Evolutionary conservation across 2,888 invertebrate genomes (phyloP).

Genomic region (Brassicogethes aeneus): DNA sequence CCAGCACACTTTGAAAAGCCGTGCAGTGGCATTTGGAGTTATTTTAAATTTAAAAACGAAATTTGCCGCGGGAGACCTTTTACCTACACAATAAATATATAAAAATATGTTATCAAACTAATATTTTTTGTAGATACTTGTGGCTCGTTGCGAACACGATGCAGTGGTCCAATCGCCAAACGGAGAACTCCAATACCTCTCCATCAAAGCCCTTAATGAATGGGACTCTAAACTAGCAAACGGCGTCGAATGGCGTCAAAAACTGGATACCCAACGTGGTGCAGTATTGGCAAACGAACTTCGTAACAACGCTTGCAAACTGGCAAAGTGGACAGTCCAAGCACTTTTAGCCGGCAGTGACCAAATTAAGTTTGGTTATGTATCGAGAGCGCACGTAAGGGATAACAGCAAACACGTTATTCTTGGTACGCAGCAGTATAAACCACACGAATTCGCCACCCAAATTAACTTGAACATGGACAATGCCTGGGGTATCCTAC

Average conservation of each 20-base stretch:
- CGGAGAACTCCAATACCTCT: slow-evolving; percentile 85
- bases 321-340: slow-evolving; percentile 98
- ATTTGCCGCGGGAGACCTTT: too few relatives aligned
- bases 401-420: slow-evolving; percentile 96
- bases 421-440: slow-evolving; percentile 95
- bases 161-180: slow-evolving; percentile 82
- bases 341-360: slow-evolving; percentile 91
- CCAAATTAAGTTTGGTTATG: slow-evolving; percentile 97
- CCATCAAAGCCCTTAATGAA: slow-evolving; percentile 96
- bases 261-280: slow-evolving; percentile 94
- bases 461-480: slow-evolving; percentile 99
- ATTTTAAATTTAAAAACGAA: too few relatives aligned
- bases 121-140: slow-evolving; percentile 57
- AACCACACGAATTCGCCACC: slow-evolving; percentile 95
- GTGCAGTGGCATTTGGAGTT: too few relatives aligned
- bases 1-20: too few relatives aligned
- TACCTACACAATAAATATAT: too few relatives aligned
- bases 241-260: slow-evolving; percentile 97
- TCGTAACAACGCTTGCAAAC: slow-evolving; percentile 97
- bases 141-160: slow-evolving; percentile 95
- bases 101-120: too few relatives aligned
- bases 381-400: slow-evolving; percentile 87
- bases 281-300: slow-evolving; percentile 97
- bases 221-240: slow-evolving; percentile 96
- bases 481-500: slow-evolving; percentile 97